Percentiles rank a stretch among this genome's conserved stretches.
These are phyloP conservation scores for Criorhina ranunculi DNA, from an alignment of 2,888 invertebrate species.

Conservation along the genomic window DNA sequence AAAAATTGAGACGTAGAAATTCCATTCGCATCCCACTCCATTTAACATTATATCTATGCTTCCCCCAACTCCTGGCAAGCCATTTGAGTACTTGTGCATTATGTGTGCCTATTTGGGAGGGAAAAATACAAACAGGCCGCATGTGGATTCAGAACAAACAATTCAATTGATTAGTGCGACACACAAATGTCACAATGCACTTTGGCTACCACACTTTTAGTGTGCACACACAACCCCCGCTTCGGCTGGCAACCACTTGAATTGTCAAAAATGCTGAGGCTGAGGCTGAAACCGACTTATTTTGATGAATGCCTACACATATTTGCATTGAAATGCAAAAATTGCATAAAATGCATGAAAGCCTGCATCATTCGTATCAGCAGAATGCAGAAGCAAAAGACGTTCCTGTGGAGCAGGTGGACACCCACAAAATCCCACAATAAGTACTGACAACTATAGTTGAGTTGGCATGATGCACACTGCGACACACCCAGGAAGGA, in stretches of 20 bases:
- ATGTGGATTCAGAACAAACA: slow-evolving; percentile 25
- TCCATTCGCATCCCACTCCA: slow-evolving; percentile 51
- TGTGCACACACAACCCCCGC: no score
- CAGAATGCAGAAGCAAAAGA: slow-evolving; percentile 51
- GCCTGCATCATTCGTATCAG: slow-evolving; percentile 43
- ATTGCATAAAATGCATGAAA: slow-evolving; percentile 43
- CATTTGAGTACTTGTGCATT: slow-evolving; percentile 44
- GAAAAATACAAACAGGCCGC: slow-evolving; percentile 36
- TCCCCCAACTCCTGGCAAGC: neutral
- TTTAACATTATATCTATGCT: slow-evolving; percentile 55
- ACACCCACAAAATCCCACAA: slow-evolving; percentile 26
- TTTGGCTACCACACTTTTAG: slow-evolving; percentile 2
- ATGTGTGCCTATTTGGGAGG: slow-evolving; percentile 47
- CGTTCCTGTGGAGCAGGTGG: slow-evolving; percentile 48
- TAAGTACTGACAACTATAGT: slow-evolving; percentile 27
- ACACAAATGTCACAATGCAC: slow-evolving; percentile 27
- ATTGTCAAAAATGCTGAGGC: slow-evolving; percentile 54
- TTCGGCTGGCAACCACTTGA: slow-evolving; percentile 19
- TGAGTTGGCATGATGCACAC: slow-evolving; percentile 2
- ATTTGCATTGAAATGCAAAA: slow-evolving; percentile 52
- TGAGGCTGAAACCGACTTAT: slow-evolving; percentile 2
- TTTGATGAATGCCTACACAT: slow-evolving; percentile 40
- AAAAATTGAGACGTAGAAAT: slow-evolving; percentile 52
- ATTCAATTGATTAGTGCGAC: slow-evolving; percentile 26
- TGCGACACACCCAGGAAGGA: slow-evolving; percentile 3